Base-by-base conservation (phyloP, 2,113 vertebrate genomes). In the Geothlypis trichas region DNA sequence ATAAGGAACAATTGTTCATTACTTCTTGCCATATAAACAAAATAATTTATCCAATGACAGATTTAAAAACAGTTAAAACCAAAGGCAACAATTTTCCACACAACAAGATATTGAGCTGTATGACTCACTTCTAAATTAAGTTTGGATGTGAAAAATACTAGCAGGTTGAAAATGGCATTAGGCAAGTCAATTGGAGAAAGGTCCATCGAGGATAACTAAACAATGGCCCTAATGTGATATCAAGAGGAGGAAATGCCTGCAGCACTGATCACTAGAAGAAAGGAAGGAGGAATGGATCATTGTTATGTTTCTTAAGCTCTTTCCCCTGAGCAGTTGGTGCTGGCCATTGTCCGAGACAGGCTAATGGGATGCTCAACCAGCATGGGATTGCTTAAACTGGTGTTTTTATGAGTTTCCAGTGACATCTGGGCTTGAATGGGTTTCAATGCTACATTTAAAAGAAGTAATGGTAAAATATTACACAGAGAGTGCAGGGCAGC, bases 201-300 rank as follows among this genome's bases (percentile, higher is more conserved):
- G 92, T 95, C 94, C 81, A 35, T 47, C 4, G 1, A 95, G 95
- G 91, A 95, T 89, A 93, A 84, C 57, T 85, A 31, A 95, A 96
- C 94, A 95, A 95, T 72, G 47, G 55, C 35, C 41, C 61, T 75
- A 90, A 87, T 82, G 65, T 92, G 63, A 37, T 84, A 74, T 81
- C 30, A 90, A 78, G 80, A 49, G 69, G 33, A 95, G 86, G 96
- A 97, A 95, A 92, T 68, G 89, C 86, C 80, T 84, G 52, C 68
- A 78, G 83, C 55, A 81, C 51, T 90, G 76, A 67, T 86, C 11
- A 5, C 55, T 49, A 71, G 58, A 94, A 90, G 20, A 90, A 73
- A 92, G 79, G 85, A 86, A 93, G 74, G 68, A 90, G 63, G 67
- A 92, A 84, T 0, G 0, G 55, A 77, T 84, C 79, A 51, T 39